Conservation (phyloP, 2,797 vertebrate genomes). For the Monodelphis domestica region DNA sequence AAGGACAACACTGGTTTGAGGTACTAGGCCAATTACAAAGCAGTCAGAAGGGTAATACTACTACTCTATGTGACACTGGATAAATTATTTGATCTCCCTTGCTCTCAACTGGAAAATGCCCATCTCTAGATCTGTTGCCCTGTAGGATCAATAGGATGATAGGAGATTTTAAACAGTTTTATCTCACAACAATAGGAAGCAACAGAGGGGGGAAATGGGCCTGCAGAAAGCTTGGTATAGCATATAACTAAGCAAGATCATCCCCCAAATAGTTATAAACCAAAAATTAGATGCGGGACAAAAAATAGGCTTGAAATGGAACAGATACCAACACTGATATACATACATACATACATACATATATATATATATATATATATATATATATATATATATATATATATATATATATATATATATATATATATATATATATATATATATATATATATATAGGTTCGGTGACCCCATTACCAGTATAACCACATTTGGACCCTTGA, state of each 20-base stretch:
- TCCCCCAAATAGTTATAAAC: neutral
- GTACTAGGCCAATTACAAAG: neutral
- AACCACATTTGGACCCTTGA: neutral
- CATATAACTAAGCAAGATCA: neutral
- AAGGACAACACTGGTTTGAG: neutral
- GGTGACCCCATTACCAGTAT: too few relatives aligned
- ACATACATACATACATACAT: too few relatives aligned
- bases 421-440: too few relatives aligned
- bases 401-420: too few relatives aligned
- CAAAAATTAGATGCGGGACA: neutral
- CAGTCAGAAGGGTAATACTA: neutral
- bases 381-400: too few relatives aligned
- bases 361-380: too few relatives aligned
- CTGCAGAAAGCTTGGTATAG: neutral
- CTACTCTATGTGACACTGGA: neutral
- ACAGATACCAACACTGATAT: neutral
- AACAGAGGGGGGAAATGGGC: neutral
- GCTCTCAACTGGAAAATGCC: neutral
- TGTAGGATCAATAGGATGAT: neutral
- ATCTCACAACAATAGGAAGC: neutral
- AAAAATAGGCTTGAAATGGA: neutral
- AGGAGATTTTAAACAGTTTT: neutral
- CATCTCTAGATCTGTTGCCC: neutral
- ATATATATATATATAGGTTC: too few relatives aligned
- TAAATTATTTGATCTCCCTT: neutral